Percentiles rank a stretch among this genome's conserved stretches.
Conservation (phyloP, 1,140 invertebrate species). For the Antheraea pernyi region DNA sequence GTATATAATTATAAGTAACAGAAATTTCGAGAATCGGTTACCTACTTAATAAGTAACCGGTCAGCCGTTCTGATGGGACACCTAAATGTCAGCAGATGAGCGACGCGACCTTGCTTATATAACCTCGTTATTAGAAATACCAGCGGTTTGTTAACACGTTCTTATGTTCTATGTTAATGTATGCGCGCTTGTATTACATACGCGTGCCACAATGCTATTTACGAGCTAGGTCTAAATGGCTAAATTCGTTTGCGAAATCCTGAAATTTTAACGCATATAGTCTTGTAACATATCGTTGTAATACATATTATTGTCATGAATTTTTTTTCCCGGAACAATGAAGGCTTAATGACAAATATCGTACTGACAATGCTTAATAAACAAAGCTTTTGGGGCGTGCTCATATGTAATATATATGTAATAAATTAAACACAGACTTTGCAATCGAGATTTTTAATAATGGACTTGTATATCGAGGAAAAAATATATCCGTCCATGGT, state of each 20-base stretch:
- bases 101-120: constrained; percentile 58
- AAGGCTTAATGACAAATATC: too few species aligned
- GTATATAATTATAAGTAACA: constrained; percentile 15
- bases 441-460: too few species aligned
- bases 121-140: constrained; percentile 59
- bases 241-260: not conserved
- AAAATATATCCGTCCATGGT: too few species aligned
- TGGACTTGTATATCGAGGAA: too few species aligned
- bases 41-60: constrained; percentile 45
- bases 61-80: constrained; percentile 44
- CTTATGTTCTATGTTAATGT: constrained; percentile 10
- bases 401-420: too few species aligned
- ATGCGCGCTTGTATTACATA: constrained; percentile 7
- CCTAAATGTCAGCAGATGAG: constrained; percentile 69
- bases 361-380: too few species aligned
- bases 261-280: not conserved
- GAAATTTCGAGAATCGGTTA: constrained; percentile 55
- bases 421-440: too few species aligned
- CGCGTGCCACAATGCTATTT: constrained; percentile 8
- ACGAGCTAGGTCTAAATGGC: constrained; percentile 8
- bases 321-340: too few species aligned
- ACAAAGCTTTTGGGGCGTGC: too few species aligned
- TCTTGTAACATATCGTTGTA: constrained; percentile 11
- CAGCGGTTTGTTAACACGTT: constrained; percentile 32
- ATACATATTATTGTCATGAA: constrained; percentile 16